Percentiles rank a stretch among this genome's conserved stretches.
Conservation (phyloP, 2,113 vertebrate species). For the Baryphthengus martii region DNA sequence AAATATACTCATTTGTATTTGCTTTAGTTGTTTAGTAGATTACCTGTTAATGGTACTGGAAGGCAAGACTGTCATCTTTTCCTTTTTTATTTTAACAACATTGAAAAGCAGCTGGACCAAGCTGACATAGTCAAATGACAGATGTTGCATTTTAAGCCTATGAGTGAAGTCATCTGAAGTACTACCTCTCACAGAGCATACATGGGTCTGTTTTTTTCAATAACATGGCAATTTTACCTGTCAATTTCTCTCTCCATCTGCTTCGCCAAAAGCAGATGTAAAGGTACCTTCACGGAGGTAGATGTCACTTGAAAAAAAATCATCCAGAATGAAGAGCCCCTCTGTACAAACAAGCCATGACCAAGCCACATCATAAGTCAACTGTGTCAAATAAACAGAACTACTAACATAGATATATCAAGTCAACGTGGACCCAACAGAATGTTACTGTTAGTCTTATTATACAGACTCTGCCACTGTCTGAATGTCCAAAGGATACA, state of each 20-base stretch:
- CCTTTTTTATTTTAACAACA: not conserved
- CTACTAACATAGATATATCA: not conserved
- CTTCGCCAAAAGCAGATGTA: not conserved
- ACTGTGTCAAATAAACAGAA: not conserved
- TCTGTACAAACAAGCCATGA: not conserved
- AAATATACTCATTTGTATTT: not conserved
- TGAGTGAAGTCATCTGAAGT: not conserved
- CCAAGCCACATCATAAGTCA: not conserved
- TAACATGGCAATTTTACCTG: not conserved
- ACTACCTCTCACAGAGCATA: not conserved
- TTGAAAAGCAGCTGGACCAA: not conserved
- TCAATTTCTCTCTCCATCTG: not conserved
- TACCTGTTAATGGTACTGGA: not conserved
- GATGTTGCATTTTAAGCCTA: not conserved
- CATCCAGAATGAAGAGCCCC: not conserved
- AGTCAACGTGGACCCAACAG: rapidly evolving
- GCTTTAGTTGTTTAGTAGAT: not conserved
- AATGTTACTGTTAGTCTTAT: not conserved
- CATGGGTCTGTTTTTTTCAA: not conserved
- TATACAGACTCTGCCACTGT: not conserved
- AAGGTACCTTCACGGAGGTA: not conserved
- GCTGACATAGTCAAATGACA: not conserved
- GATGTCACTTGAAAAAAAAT: not conserved
- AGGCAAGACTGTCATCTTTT: rapidly evolving
- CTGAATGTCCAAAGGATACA: not conserved